These are phyloP conservation scores for Ceyx margarethae DNA, from an alignment of 2,113 vertebrate species.

Conservation along the genomic window DNA sequence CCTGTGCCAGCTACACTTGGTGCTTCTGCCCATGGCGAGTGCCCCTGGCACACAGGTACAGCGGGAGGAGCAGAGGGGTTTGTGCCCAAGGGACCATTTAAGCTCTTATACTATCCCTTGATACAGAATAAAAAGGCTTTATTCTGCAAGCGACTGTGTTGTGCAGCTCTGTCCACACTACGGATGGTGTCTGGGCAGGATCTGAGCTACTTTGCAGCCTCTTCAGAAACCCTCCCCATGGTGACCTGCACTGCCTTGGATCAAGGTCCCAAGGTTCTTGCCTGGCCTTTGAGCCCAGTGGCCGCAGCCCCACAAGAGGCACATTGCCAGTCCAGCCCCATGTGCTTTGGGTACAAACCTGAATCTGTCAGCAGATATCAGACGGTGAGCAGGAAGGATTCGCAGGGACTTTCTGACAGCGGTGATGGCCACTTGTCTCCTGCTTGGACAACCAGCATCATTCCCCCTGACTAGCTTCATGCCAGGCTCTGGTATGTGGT, in stretches of 20 bases:
- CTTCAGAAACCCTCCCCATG: background rate
- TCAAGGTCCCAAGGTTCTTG: background rate
- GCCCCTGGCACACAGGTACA: accelerated
- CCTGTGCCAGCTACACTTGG: accelerated
- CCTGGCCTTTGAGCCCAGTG: accelerated
- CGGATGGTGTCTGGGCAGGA: accelerated
- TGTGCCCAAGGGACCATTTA: background rate
- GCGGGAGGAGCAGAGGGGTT: background rate
- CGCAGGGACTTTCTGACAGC: background rate
- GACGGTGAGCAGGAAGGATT: background rate
- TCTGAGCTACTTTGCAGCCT: background rate
- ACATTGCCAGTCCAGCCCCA: background rate
- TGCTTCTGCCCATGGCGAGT: background rate
- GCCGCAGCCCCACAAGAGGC: accelerated
- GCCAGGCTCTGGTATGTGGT: background rate
- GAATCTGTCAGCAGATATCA: accelerated
- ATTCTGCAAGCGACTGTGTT: accelerated
- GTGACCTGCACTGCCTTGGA: background rate
- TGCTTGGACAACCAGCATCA: accelerated
- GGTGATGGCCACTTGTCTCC: background rate
- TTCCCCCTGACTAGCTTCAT: accelerated
- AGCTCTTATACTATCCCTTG: background rate
- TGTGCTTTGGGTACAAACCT: accelerated
- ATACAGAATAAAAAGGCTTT: slow-evolving; percentile 49
- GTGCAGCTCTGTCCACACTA: background rate